These are phyloP conservation scores for Huso huso DNA, from an alignment of 2,797 vertebrate genomes.

Conservation along the genomic window DNA sequence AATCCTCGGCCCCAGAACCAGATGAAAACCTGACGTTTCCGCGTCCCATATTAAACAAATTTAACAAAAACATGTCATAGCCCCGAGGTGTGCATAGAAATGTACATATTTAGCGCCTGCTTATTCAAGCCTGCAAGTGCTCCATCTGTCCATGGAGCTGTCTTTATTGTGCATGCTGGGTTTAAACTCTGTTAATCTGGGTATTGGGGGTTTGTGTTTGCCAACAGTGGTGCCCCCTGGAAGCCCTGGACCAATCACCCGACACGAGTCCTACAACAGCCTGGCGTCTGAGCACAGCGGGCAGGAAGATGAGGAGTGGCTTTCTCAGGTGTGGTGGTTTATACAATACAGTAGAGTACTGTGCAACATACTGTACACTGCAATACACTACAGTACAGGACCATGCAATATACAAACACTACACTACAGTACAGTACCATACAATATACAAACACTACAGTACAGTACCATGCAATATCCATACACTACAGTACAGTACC, in stretches of 20 bases:
- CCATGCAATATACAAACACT: no score
- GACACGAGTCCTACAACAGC: constrained; percentile 89
- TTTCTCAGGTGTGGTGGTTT: constrained; percentile 83
- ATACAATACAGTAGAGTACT: not conserved
- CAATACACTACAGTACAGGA: no score
- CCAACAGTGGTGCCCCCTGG: constrained; percentile 73
- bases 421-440: no score
- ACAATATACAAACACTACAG: no score
- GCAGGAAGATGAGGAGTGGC: constrained; percentile 95
- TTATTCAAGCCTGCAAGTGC: constrained; percentile 50
- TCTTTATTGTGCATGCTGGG: not conserved
- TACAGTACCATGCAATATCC: no score
- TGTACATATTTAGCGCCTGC: constrained; percentile 44
- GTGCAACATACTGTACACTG: not conserved
- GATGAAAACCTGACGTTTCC: constrained; percentile 54
- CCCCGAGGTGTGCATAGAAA: constrained; percentile 39
- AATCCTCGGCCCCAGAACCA: constrained; percentile 28
- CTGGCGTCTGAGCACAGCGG: constrained; percentile 85
- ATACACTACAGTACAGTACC: no score
- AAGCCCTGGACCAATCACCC: constrained; percentile 82
- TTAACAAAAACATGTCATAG: constrained; percentile 30
- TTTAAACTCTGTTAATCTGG: constrained; percentile 13
- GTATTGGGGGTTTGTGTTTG: constrained; percentile 17
- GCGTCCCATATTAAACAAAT: constrained; percentile 43
- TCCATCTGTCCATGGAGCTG: constrained; percentile 46